Percentiles rank a stretch among this genome's conserved stretches.
Evolutionary conservation across 2,113 vertebrate species (phyloP).

Genomic region (Poecilia latipinna): DNA sequence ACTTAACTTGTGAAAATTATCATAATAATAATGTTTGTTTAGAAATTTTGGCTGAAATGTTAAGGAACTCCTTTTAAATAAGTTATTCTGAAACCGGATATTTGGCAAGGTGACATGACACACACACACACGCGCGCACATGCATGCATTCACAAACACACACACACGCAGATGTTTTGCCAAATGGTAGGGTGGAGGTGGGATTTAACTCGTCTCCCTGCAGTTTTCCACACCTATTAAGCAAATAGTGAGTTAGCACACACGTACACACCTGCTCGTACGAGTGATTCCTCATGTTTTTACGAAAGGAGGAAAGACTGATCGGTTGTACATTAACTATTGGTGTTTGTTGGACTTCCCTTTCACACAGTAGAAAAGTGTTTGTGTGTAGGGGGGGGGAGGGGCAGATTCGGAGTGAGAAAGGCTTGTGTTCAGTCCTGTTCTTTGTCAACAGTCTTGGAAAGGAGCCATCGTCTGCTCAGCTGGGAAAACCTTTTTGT

Average conservation of each 20-base stretch:
- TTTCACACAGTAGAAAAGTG: constrained; percentile 31
- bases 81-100: not conserved
- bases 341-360: constrained; percentile 13
- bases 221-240: constrained; percentile 65
- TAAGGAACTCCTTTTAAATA: not conserved
- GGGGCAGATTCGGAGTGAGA: constrained; percentile 28
- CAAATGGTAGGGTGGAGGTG: constrained; percentile 52
- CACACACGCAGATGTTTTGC: constrained; percentile 58
- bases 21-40: not conserved
- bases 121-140: not conserved
- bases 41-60: not conserved
- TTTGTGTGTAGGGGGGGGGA: constrained; percentile 24
- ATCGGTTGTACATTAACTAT: not conserved
- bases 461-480: constrained; percentile 54
- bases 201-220: constrained; percentile 27
- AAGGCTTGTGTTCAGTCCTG: constrained; percentile 46
- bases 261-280: constrained; percentile 11
- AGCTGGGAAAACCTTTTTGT: constrained; percentile 54
- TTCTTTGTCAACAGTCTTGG: constrained; percentile 74
- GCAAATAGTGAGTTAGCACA: constrained; percentile 44
- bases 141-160: not conserved
- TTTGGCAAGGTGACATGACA: not conserved
- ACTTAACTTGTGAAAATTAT: not conserved
- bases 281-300: constrained; percentile 15
- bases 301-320: not conserved